Conservation (phyloP, 2,888 invertebrate species). For the Pseudolycoriella hygida region DNA sequence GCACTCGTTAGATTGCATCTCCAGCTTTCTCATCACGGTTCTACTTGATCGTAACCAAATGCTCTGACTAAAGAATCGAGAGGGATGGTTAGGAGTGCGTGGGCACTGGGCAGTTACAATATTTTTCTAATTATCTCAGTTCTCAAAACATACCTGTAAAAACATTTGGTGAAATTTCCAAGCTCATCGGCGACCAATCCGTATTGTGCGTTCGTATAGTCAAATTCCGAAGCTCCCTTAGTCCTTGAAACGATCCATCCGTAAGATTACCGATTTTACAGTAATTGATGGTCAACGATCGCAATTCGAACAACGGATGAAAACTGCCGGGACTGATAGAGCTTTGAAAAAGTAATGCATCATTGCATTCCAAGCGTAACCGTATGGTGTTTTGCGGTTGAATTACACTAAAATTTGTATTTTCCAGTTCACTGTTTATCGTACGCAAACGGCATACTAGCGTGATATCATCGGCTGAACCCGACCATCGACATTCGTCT, state of each 20-base stretch:
- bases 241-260: conserved; percentile 58
- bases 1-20: too few species aligned
- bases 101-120: too few species aligned
- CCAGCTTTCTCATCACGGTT: too few species aligned
- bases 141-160: conserved; percentile 38
- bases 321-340: conserved; percentile 63
- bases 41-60: too few species aligned
- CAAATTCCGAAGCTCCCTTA: conserved; percentile 66
- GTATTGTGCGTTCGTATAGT: conserved; percentile 73
- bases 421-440: conserved; percentile 74
- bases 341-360: conserved; percentile 62
- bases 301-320: conserved; percentile 59
- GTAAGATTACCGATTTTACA: conserved; percentile 78
- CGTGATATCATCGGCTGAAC: conserved; percentile 39
- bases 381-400: conserved; percentile 70
- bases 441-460: conserved; percentile 63
- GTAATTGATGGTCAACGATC: conserved; percentile 65
- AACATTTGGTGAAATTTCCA: conserved; percentile 64
- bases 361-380: conserved; percentile 62
- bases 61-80: too few species aligned
- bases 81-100: too few species aligned
- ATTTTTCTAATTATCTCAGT: too few species aligned
- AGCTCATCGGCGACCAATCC: conserved; percentile 69
- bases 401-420: conserved; percentile 74
- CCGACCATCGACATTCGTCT: conserved; percentile 49